These are phyloP conservation scores for Scaptomyza montana DNA, from an alignment of 1,140 invertebrate genomes.

Conservation along the genomic window DNA sequence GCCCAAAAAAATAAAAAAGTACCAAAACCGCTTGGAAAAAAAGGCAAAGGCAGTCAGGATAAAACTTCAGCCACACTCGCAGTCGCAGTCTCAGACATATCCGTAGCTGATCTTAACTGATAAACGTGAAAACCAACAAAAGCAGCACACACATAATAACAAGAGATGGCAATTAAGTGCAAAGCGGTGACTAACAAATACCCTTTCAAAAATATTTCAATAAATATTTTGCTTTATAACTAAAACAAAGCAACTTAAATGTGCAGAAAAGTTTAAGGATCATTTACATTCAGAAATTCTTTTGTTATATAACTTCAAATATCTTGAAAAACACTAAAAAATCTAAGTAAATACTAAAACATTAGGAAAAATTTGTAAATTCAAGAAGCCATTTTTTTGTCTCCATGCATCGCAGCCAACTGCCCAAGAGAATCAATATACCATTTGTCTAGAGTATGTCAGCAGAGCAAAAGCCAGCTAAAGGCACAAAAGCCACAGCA, in stretches of 20 bases:
- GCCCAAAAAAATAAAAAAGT: constrained; percentile 55
- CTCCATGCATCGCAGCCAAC: too few relatives aligned
- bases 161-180: neutral
- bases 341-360: too few relatives aligned
- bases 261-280: too few relatives aligned
- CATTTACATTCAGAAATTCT: too few relatives aligned
- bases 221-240: neutral
- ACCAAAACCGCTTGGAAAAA: constrained; percentile 36
- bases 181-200: constrained; percentile 5
- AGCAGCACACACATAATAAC: constrained; percentile 30
- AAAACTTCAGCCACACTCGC: constrained; percentile 28
- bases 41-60: constrained; percentile 48
- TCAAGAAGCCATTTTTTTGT: too few relatives aligned
- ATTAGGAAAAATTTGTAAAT: too few relatives aligned
- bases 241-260: too few relatives aligned
- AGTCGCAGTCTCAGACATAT: constrained; percentile 44
- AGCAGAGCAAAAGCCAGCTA: constrained; percentile 16
- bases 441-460: neutral
- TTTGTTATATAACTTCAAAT: too few relatives aligned
- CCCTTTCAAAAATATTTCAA: constrained; percentile 10
- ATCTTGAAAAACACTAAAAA: too few relatives aligned
- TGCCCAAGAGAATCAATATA: neutral
- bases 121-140: constrained; percentile 79
- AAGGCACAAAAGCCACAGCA: constrained; percentile 51
- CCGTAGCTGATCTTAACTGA: constrained; percentile 76